Evolutionary conservation across 2,113 vertebrate genomes (phyloP), one percentile per base, ranked within the genome.

Genomic region (Pterocles burchelli): DNA sequence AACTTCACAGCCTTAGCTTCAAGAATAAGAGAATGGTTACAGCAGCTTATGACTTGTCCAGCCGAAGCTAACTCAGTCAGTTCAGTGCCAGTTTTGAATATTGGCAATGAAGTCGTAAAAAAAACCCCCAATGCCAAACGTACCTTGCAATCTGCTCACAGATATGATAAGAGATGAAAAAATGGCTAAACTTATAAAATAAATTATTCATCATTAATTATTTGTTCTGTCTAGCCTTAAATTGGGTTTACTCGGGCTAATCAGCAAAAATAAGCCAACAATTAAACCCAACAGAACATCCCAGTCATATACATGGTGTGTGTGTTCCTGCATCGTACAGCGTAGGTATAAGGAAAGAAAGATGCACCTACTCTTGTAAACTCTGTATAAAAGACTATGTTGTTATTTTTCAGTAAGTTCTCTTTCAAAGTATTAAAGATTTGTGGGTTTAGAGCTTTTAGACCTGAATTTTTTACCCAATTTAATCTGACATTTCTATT

Each of bases 151-250:
- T 72, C 21, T 87, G 43, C 43, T 76, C 51, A 33, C 19, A 61
- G 25, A 58, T 36, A 46, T 24, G 38, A 54, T 36, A 59, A 58
- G 25, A 57, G 38, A 36, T 19, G 26, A 29, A 78, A 59, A 71
- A 62, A 36, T 13, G 10, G 17, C 6, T 45, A 70, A 15, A 59
- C 52, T 24, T 77, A 49, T 33, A 5, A 59, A 63, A 81, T 79
- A 49, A 65, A 41, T 49, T 49, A 55, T 54, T 81, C 38, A 66
- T 43, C 10, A 19, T 65, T 3, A 75, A 75, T 59, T 58, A 85
- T 73, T 90, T 84, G 28, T n/a, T 88, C 74, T 90, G 34, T n/a
- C 36, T 70, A 58, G 24, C 72, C 90, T 90, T 93, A 81, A 96
- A 79, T 25, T 85, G 91, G 73, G 24, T 92, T 95, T 80, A 68